Base-by-base conservation (phyloP, 2,888 invertebrate genomes). In the Emesis castigata region DNA sequence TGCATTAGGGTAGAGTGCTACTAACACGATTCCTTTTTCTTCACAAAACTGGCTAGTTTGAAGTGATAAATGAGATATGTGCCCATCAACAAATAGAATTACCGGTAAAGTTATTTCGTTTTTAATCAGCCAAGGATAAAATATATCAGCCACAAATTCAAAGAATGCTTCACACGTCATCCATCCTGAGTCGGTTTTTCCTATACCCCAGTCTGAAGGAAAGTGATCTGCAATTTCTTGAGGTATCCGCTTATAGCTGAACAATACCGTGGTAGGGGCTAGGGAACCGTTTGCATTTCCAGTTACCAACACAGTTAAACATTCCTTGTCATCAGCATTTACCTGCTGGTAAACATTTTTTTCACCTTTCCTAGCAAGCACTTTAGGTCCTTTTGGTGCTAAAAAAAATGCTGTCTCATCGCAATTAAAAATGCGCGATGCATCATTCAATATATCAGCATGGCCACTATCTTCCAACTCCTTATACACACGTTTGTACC, bases 101-200 rank as follows among this genome's bases (percentile, higher is more conserved):
- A 93, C 85, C 56, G 83, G 92, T 18, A 89, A 82, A 69, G 86
- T 71, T 48, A 92, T 88, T 44, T 89, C 75, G 66, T 90, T 87
- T 69, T 86, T 80, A 58, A 85, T 29, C 39, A 92, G 74, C 91
- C 91, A 92, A 34, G 89, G 88, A 77, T 88, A 74, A 85, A 92
- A 91, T 14, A 90, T 81, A 83, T 92, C 91, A 11, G 89, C 84
- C 4, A 92, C 82, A 84, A 90, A 92, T 85, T 93, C 90, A 82
- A 85, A 92, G 84, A 93, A 92, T 8, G 88, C 87, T 80, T 90
- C 89, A 0, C 87, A 83, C 6, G 89, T 92, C 92, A 91, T 93
- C 92, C 94, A 93, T 7, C 92, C 92, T 69, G 81, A 90, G 14
- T 93, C 92, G 3, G 91, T 91, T 77, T 87, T 90, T 75, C 91